Conservation (phyloP, 2,797 vertebrate genomes). For the Amniataba percoides region DNA sequence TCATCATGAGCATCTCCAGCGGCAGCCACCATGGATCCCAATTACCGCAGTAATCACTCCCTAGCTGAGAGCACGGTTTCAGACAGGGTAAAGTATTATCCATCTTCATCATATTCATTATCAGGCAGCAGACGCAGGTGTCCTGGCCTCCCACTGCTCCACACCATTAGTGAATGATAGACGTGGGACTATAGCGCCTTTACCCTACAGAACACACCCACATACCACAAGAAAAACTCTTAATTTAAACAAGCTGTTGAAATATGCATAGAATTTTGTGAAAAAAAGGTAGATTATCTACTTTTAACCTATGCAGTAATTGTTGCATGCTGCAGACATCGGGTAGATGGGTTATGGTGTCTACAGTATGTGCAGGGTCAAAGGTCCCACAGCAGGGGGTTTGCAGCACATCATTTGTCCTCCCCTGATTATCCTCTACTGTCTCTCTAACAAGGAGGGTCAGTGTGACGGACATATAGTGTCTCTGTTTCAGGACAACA, state of each 20-base stretch:
- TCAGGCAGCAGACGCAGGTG: slow-evolving; percentile 80
- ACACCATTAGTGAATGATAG: slow-evolving; percentile 80
- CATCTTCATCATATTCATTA: slow-evolving; percentile 85
- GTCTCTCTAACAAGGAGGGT: slow-evolving; percentile 75
- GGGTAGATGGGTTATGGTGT: not conserved
- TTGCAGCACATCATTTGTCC: slow-evolving; percentile 68
- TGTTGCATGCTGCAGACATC: slow-evolving; percentile 18
- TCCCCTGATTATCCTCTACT: slow-evolving; percentile 70
- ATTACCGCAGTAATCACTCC: slow-evolving; percentile 77
- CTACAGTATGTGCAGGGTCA: slow-evolving; percentile 55
- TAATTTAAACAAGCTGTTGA: slow-evolving; percentile 45
- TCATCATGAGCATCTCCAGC: slow-evolving; percentile 61
- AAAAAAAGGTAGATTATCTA: not conserved
- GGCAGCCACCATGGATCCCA: slow-evolving; percentile 71
- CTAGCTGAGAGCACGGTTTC: slow-evolving; percentile 67
- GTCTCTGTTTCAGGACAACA: slow-evolving; percentile 46
- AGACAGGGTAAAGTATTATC: slow-evolving; percentile 75
- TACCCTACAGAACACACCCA: slow-evolving; percentile 42
- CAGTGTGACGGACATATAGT: slow-evolving; percentile 53
- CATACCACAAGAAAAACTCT: slow-evolving; percentile 7
- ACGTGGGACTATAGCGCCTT: slow-evolving; percentile 55
- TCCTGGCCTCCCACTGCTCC: slow-evolving; percentile 76
- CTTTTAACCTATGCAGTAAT: slow-evolving; percentile 24
- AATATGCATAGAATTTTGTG: not conserved
- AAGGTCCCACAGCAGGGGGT: slow-evolving; percentile 65